phyloP scores from a whole-genome alignment of 2,113 vertebrate genomes.

The Ammodytes marinus region DNA sequence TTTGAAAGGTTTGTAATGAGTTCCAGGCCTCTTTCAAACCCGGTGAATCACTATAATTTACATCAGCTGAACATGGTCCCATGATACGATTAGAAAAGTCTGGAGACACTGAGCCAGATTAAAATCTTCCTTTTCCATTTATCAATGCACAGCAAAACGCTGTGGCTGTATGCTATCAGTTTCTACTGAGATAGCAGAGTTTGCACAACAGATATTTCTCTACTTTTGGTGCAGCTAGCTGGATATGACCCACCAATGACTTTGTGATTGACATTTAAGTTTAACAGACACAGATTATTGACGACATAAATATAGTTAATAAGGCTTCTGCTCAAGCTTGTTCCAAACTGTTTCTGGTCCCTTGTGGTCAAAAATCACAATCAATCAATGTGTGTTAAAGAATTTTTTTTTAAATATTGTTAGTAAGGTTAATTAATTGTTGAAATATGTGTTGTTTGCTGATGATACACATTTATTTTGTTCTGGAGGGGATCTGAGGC shows the following conservation, averaged over 20 bases:
- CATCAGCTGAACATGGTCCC: neutral
- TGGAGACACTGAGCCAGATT: neutral
- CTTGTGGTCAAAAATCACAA: neutral
- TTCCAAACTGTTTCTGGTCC: neutral
- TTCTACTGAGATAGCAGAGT: neutral
- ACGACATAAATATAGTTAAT: neutral
- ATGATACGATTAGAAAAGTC: neutral
- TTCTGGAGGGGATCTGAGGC: too few relatives aligned
- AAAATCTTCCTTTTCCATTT: slow-evolving; percentile 2
- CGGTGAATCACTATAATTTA: neutral
- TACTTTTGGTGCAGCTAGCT: neutral
- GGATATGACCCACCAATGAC: neutral
- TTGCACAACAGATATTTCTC: neutral
- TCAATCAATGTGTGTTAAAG: neutral
- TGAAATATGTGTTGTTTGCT: too few relatives aligned
- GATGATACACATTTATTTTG: too few relatives aligned
- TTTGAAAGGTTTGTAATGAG: neutral
- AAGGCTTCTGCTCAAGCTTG: neutral
- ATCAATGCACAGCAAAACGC: neutral
- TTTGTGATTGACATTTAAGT: neutral
- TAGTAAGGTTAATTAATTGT: too few relatives aligned
- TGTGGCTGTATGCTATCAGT: neutral
- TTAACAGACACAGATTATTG: neutral
- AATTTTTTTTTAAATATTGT: neutral
- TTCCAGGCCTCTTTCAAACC: neutral